Evolutionary conservation across 1,140 invertebrate species (phyloP).

Genomic region (Hesperophylax magnus): DNA sequence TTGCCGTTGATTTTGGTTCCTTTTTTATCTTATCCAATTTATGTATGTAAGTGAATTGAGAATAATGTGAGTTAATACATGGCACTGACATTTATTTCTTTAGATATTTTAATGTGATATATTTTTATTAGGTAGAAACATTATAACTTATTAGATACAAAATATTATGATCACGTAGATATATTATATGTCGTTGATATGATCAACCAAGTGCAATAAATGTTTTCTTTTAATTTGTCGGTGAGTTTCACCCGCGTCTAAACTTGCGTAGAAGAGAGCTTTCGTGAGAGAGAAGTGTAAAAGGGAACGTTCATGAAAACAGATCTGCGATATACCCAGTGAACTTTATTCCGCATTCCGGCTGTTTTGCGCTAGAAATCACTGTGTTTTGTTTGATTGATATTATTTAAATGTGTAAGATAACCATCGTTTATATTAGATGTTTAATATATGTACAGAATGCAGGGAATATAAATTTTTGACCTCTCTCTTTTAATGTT

Average conservation of each 20-base stretch:
- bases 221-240: slow-evolving; percentile 26
- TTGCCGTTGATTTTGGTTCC: slow-evolving; percentile 32
- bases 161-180: slow-evolving; percentile 33
- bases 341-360: neutral
- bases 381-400: neutral
- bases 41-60: slow-evolving; percentile 32
- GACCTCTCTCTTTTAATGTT: neutral
- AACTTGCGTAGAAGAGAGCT: slow-evolving; percentile 5
- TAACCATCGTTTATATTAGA: neutral
- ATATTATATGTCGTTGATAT: slow-evolving; percentile 41
- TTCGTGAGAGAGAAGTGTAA: slow-evolving; percentile 6
- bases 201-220: slow-evolving; percentile 49
- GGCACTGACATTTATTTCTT: slow-evolving; percentile 39
- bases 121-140: slow-evolving; percentile 43
- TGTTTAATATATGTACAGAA: too few relatives aligned
- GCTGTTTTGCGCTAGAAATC: too few relatives aligned
- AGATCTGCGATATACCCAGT: too few relatives aligned
- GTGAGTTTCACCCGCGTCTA: neutral
- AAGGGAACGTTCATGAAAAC: too few relatives aligned
- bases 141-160: slow-evolving; percentile 37
- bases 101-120: slow-evolving; percentile 42
- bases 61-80: neutral
- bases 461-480: too few relatives aligned
- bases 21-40: slow-evolving; percentile 26
- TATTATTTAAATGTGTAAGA: slow-evolving; percentile 30